Evolutionary conservation across 1,140 invertebrate genomes (phyloP), one percentile per base, ranked within the genome.

Genomic region (Homarus americanus): DNA sequence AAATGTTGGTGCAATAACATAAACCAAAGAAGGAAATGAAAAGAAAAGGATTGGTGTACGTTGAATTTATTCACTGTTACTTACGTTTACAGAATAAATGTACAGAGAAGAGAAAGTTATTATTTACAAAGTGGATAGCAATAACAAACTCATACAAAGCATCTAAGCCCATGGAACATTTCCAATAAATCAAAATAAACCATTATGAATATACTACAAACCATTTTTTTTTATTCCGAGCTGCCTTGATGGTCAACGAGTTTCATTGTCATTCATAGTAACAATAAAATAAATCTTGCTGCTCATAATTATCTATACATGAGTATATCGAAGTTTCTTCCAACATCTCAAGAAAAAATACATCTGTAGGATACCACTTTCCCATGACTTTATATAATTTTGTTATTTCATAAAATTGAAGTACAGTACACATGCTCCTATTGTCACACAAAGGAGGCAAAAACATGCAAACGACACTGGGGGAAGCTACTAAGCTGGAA

Each of bases 71-170:
- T 90, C 44, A 63, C 49, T 82, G 87, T 82, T 90, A 90, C 87
- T 90, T 90, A 73, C 34, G 80, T 90, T 90, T 90, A 84, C 82
- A 90, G 88, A 90, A 90, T 90, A 90, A 90, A 90, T 90, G 88
- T 90, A 90, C 88, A 90, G 87, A 89, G 76, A 73, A 90, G 79
- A 75, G 72, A 75, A 90, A 83, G 72, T 53, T 63, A 69, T 75
- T 90, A 90, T 90, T 40, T 90, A 90, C 88, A 90, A 38, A 87
- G 38, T 90, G 80, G 80, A 83, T 38, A 90, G 88, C 88, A 83
- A 83, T 90, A 90, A 87, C 85, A 83, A 90, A 83, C 44, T 75
- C 24, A 75, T 90, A 80, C 86, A 87, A 87, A 87, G 86, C 80
- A 90, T 58, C 76, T 88, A 88, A 88, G 63, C 63, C 76, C 49